Evolutionary conservation across 1,140 invertebrate species (phyloP).

Genomic region (Andrena cerasifolii): DNA sequence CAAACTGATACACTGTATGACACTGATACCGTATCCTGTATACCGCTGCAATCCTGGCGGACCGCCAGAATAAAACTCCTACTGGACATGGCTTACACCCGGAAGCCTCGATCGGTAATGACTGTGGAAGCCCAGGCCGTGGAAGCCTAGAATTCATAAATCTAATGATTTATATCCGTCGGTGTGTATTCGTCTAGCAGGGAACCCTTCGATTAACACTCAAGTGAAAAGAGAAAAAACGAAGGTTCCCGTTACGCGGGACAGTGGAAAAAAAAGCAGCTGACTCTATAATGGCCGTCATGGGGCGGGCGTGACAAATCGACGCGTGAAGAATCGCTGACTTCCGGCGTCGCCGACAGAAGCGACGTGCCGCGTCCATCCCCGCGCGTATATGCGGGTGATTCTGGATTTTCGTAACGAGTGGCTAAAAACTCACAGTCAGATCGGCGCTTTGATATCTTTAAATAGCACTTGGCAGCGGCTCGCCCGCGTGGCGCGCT

Average conservation of each 20-base stretch:
- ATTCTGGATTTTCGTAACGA: constrained; percentile 44
- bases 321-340: constrained; percentile 62
- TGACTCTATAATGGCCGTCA: constrained; percentile 27
- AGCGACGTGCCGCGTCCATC: constrained; percentile 9
- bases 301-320: constrained; percentile 29
- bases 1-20: too few relatives aligned
- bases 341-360: constrained; percentile 62
- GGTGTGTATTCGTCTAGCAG: too few relatives aligned
- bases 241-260: neutral
- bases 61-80: too few relatives aligned
- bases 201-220: neutral
- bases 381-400: constrained; percentile 53
- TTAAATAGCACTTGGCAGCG: constrained; percentile 47
- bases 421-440: constrained; percentile 51
- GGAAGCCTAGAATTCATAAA: too few relatives aligned
- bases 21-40: too few relatives aligned
- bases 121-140: too few relatives aligned
- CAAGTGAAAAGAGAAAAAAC: neutral
- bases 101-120: too few relatives aligned
- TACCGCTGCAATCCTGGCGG: too few relatives aligned
- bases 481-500: constrained; percentile 18
- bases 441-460: constrained; percentile 55
- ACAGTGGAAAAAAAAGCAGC: neutral
- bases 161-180: too few relatives aligned
- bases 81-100: too few relatives aligned